Conservation (phyloP, 2,113 vertebrate species). For the Tichodroma muraria region DNA sequence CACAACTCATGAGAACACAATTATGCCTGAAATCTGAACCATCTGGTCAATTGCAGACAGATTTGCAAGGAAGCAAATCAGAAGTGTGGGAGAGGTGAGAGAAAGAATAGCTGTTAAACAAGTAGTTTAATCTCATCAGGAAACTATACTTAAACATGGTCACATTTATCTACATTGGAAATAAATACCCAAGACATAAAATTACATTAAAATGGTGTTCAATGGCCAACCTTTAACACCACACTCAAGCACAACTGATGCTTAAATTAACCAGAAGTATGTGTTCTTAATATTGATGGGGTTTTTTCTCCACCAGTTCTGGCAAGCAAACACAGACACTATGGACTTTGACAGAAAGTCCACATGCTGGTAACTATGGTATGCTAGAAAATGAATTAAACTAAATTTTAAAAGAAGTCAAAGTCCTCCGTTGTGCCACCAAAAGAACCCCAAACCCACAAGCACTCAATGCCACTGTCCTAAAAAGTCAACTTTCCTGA, state of each 20-base stretch:
- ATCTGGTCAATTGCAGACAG: neutral
- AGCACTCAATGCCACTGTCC: neutral
- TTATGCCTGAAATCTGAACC: neutral
- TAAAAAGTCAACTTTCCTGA: neutral
- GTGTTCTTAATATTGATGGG: neutral
- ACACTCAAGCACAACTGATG: neutral
- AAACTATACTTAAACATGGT: neutral
- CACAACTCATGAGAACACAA: neutral
- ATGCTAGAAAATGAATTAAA: neutral
- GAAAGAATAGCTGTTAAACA: neutral
- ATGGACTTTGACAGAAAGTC: neutral
- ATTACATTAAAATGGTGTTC: neutral
- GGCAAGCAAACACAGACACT: neutral
- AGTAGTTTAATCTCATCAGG: neutral
- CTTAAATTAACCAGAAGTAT: neutral
- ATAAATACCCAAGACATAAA: neutral
- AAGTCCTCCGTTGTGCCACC: neutral
- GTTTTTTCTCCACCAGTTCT: neutral
- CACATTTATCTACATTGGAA: neutral
- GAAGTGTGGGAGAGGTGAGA: neutral
- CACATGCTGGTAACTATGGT: fast-evolving
- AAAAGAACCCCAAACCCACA: neutral
- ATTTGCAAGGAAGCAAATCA: neutral
- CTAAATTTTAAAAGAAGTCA: neutral
- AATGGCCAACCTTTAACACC: neutral